Base-by-base conservation (phyloP, 2,888 invertebrate species). In the Halictus quadricinctus region DNA sequence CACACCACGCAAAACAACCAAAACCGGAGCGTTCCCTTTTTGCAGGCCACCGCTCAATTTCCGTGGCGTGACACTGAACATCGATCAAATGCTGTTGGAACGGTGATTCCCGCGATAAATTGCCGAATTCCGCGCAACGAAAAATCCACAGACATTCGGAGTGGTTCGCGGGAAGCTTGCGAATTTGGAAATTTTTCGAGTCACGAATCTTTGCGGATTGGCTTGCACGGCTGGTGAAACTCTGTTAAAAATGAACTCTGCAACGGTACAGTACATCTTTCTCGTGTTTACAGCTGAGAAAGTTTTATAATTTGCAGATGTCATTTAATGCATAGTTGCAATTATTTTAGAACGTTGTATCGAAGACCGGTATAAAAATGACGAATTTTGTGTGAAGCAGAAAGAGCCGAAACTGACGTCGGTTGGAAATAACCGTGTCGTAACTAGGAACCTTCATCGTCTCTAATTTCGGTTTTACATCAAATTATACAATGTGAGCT, bases 101-200 rank as follows among this genome's bases (percentile, higher is more conserved):
- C 76, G 76, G 76, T 81, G 69, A 83, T 82, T 82, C 58, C 76
- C 58, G 48, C 76, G 54, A 76, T 69, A 74, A 82, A 82, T 82
- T 58, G 69, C 72, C 70, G 72, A 72, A 85, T 78, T 64, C 69
- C 58, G 72, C 76, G 72, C 85, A 88, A 85, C 78, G 76, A 66
- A 64, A 72, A 72, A 79, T 74, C 60, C 36, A 60, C 29, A n/a
- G 76, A 81, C 79, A 0, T 60, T 60, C 60, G n/a, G 12, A 25
- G 15, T 6, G 1, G 13, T 7, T 60, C 3, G 25, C 15, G 2
- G 6, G 10, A 29, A 60, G 13, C 15, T 8, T 25, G 25, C 15
- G 15, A n/a, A 60, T 25, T 29, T 60, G 6, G 12, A 60, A 0
- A 25, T 25, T 60, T 29, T 29, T 2, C 0, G 12, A 29, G n/a